Base-by-base conservation (phyloP, 2,888 invertebrate species). In the Diarsia brunnea region DNA sequence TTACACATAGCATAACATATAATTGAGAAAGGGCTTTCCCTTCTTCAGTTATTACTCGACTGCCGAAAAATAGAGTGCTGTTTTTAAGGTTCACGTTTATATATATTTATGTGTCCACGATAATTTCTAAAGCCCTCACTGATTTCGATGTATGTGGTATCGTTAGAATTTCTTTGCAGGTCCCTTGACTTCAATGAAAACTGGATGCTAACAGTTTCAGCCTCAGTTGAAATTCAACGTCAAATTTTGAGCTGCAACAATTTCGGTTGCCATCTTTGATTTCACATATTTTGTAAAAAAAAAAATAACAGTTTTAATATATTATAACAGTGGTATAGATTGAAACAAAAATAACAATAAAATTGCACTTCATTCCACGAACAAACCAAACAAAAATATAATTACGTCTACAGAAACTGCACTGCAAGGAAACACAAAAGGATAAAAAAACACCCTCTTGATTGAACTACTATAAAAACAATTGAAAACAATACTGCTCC, bases 391-490 rank as follows among this genome's bases (percentile, higher is more conserved):
- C 12, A 51, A 14, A 51, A 45, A 69, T 45, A 60, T 45, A 76
- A 60, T 51, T 60, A 31, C 58, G 0, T 5, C 24, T 21, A 14
- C 4, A 69, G 31, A 24, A 51, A 45, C 69, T 45, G 43, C 45
- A 71, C 21, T 45, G 16, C 24, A 14, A 60, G 58, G 27, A 45
- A 70, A 58, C 79, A 58, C 10, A 49, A 45, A 45, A 14, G 0
- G 31, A 27, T 24, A 27, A 45, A 43, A 60, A 14, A 38, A 38
- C 49, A 51, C 31, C 66, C 38, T 49, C 66, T 69, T 69, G 78
- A 82, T 79, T 82, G 78, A 66, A 83, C 65, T 49, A 49, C 24
- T 43, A 70, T 53, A 83, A 83, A 80, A 83, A 79, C 83, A 83
- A 69, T 78, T 80, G 78, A 58, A 67, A 80, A 83, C 79, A 80